Conservation (phyloP, 2,113 vertebrate genomes). For the Opisthocomus hoazin region DNA sequence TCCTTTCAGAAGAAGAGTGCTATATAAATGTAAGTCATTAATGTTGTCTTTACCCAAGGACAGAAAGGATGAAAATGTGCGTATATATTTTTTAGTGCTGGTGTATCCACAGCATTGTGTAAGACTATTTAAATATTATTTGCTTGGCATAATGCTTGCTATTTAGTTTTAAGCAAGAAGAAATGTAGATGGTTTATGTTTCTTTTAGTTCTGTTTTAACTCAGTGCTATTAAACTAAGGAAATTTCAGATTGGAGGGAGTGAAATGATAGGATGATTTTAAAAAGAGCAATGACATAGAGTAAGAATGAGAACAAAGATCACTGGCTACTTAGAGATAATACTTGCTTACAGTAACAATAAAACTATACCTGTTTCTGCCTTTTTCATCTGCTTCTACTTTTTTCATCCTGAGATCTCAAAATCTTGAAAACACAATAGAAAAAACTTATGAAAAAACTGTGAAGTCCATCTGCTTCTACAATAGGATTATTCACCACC, state of each 20-base stretch:
- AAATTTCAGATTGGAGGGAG: neutral
- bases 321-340: neutral
- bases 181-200: neutral
- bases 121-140: neutral
- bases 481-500: slow-evolving; percentile 35
- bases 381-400: neutral
- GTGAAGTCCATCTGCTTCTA: neutral
- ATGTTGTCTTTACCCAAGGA: neutral
- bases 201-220: neutral
- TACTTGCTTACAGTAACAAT: neutral
- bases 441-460: neutral
- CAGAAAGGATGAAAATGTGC: neutral
- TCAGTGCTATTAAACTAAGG: neutral
- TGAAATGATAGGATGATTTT: neutral
- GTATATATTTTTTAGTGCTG: neutral
- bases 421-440: neutral
- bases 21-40: neutral
- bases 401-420: neutral
- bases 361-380: neutral
- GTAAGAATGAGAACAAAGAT: neutral
- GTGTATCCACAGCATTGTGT: neutral
- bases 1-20: neutral
- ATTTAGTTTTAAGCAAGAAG: neutral
- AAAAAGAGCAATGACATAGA: neutral
- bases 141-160: neutral